These are phyloP conservation scores for Ascidia mentula DNA, from an alignment of 23 tunicate genomes.

Conservation along the genomic window DNA sequence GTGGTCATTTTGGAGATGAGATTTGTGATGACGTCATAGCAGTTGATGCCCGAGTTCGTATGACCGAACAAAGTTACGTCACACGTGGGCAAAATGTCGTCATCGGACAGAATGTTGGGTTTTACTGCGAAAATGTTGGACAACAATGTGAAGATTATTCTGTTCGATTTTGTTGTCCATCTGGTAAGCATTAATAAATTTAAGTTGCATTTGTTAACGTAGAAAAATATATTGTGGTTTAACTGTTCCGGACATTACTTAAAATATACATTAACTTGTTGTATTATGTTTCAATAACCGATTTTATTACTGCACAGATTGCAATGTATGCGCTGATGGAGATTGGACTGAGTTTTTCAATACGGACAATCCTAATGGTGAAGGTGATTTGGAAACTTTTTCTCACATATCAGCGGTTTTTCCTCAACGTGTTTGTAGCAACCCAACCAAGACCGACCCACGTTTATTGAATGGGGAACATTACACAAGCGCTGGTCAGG, in stretches of 20 bases:
- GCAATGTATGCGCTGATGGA: background rate
- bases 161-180: background rate
- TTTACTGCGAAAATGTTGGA: background rate
- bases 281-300: no score
- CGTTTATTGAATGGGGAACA: background rate
- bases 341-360: background rate
- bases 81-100: background rate
- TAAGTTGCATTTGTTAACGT: no score
- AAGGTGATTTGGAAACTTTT: background rate
- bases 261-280: no score
- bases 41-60: background rate
- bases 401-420: background rate
- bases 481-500: background rate
- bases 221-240: no score
- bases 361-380: background rate
- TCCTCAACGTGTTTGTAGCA: background rate
- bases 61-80: background rate
- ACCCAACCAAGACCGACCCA: background rate
- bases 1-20: background rate
- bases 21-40: slow-evolving; percentile 7
- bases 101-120: background rate
- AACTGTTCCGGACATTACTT: no score
- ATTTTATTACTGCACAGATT: no score
- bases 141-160: background rate
- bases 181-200: background rate